Percentiles rank a stretch among this genome's conserved stretches.
These are phyloP conservation scores for Ageneiosus marmoratus DNA, from an alignment of 2,113 vertebrate species.

Conservation along the genomic window DNA sequence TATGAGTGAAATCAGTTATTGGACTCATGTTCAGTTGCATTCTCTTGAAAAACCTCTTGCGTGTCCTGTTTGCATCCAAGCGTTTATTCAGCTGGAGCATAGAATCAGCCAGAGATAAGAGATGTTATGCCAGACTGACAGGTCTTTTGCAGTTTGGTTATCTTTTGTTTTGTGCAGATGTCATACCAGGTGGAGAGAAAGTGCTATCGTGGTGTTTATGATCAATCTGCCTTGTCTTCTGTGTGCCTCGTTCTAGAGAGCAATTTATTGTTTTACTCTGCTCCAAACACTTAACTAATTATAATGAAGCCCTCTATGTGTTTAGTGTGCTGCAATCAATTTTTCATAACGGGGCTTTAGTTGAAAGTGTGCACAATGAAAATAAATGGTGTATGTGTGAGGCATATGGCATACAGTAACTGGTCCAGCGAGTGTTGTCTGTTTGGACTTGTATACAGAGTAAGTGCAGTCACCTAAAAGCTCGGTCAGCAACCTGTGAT, in stretches of 20 bases:
- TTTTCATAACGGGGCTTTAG: background rate
- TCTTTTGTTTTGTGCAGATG: conserved; percentile 8
- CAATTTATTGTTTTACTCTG: background rate
- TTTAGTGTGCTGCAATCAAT: background rate
- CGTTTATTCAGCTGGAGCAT: conserved; percentile 5
- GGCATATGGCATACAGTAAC: background rate
- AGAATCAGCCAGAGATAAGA: conserved; percentile 37
- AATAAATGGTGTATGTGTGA: background rate
- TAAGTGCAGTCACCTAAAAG: background rate
- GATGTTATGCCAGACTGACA: conserved; percentile 8
- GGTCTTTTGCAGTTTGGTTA: conserved; percentile 12
- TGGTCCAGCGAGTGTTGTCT: background rate
- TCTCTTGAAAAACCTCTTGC: background rate
- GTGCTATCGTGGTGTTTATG: background rate
- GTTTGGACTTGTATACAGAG: background rate
- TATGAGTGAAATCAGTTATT: too few species aligned
- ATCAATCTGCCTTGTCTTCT: background rate
- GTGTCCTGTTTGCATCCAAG: conserved; percentile 9
- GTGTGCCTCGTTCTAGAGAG: background rate
- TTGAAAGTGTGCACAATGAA: background rate
- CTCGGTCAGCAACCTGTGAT: background rate
- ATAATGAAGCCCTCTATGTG: background rate
- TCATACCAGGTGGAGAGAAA: conserved; percentile 14
- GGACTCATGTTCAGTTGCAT: background rate
- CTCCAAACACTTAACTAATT: background rate